phyloP scores from a whole-genome alignment of 1,140 invertebrate genomes.

The Stegodyphus dumicola region DNA sequence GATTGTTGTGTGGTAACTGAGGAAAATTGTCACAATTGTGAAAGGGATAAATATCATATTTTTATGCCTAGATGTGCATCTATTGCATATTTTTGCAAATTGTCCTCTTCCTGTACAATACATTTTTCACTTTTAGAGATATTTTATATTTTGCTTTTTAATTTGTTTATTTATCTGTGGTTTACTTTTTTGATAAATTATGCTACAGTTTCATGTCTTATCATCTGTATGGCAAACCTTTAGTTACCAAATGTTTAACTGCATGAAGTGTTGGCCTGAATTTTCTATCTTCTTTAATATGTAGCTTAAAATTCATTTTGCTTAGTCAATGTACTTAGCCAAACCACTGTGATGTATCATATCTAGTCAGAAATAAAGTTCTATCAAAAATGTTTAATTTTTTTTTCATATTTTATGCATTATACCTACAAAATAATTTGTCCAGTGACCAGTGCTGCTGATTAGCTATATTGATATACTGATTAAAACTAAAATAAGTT shows the following conservation, averaged over 20 bases:
- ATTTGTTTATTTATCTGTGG: too few relatives aligned
- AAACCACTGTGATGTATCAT: constrained; percentile 60
- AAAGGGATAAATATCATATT: neutral
- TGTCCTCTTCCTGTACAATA: neutral
- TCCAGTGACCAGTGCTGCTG: too few relatives aligned
- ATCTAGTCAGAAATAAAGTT: constrained; percentile 61
- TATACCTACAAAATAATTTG: too few relatives aligned
- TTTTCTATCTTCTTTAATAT: constrained; percentile 15
- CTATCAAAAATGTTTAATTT: constrained; percentile 35
- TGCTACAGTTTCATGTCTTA: too few relatives aligned
- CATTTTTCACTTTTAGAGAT: neutral
- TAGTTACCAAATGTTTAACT: constrained; percentile 18
- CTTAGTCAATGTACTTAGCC: constrained; percentile 57
- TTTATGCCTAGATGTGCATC: neutral
- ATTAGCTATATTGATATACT: too few relatives aligned
- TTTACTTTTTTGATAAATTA: too few relatives aligned
- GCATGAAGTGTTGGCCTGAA: constrained; percentile 51
- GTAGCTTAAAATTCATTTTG: constrained; percentile 38
- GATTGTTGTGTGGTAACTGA: too few relatives aligned
- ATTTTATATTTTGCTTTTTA: too few relatives aligned
- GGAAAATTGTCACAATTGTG: too few relatives aligned
- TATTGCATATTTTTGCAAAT: neutral
- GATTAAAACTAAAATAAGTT: too few relatives aligned
- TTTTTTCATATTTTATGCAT: neutral
- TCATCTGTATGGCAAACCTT: neutral